Percentiles rank a stretch among this genome's conserved stretches.
phyloP scores from a whole-genome alignment of 2,113 vertebrate genomes.

The Tetrao urogallus region DNA sequence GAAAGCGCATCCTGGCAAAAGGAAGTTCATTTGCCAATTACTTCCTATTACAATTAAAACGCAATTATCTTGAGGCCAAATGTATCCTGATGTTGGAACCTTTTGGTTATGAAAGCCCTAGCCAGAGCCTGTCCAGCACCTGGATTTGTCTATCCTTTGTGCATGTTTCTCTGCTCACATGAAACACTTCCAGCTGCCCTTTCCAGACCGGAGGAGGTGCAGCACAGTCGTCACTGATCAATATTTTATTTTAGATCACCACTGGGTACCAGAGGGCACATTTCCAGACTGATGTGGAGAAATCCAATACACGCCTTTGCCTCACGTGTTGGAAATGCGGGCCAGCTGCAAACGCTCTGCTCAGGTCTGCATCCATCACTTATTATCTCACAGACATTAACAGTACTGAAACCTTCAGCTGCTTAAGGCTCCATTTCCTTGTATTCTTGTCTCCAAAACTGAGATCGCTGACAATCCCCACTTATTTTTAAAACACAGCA shows the following conservation, averaged over 20 bases:
- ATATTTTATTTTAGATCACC: constrained; percentile 54
- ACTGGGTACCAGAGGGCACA: constrained; percentile 5
- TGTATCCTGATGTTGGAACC: background rate
- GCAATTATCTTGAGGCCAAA: background rate
- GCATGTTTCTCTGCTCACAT: background rate
- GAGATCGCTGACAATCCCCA: background rate
- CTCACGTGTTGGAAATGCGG: background rate
- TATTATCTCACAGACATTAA: background rate
- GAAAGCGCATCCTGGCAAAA: background rate
- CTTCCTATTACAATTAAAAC: constrained; percentile 14
- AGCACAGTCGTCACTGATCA: constrained; percentile 6
- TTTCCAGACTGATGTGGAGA: constrained; percentile 33
- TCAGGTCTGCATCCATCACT: background rate
- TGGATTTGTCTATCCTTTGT: background rate
- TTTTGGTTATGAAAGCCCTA: background rate
- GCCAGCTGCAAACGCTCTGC: background rate
- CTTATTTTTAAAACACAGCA: background rate
- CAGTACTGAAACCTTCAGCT: background rate
- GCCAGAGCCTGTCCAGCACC: background rate
- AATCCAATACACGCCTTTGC: constrained; percentile 35
- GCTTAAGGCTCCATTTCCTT: background rate
- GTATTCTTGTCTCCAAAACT: background rate
- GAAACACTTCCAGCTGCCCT: background rate
- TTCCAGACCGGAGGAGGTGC: background rate
- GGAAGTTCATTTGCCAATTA: background rate